A percentile compares a stretch with the other conserved stretches of the same genome.
Evolutionary conservation across 2,797 vertebrate genomes (phyloP).

Genomic region (Rhinella marina): DNA sequence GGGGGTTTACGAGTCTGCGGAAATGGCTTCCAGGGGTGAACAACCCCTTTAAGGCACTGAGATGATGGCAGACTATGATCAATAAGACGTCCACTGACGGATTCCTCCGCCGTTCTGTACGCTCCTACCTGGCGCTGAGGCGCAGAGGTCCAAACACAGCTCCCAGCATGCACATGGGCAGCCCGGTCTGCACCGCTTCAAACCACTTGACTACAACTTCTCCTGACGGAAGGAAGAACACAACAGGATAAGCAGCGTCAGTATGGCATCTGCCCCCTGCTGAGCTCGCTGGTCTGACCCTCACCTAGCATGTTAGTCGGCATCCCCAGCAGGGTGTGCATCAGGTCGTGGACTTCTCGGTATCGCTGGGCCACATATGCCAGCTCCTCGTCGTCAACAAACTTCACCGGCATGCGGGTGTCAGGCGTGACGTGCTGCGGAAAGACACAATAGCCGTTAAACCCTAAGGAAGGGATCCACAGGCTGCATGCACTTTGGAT

Average conservation of each 20-base stretch:
- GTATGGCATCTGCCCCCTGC: neutral
- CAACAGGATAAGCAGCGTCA: neutral
- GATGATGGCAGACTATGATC: neutral
- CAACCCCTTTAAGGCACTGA: too few species aligned
- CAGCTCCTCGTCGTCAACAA: slow-evolving; percentile 91
- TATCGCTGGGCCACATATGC: slow-evolving; percentile 95
- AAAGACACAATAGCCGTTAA: neutral
- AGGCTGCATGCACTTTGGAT: neutral
- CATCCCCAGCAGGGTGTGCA: slow-evolving; percentile 95
- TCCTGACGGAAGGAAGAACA: slow-evolving; percentile 72
- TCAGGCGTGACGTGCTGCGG: slow-evolving; percentile 91
- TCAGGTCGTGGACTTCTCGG: slow-evolving; percentile 91
- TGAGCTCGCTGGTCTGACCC: slow-evolving; percentile 41
- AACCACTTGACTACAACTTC: slow-evolving; percentile 97
- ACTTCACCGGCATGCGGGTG: slow-evolving; percentile 86
- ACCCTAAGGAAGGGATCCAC: neutral
- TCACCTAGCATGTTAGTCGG: slow-evolving; percentile 96
- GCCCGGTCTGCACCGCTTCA: slow-evolving; percentile 89
- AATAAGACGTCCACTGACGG: neutral
- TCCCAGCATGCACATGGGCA: slow-evolving; percentile 95
- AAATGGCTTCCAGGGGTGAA: too few species aligned
- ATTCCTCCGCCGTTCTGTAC: neutral
- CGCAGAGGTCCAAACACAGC: slow-evolving; percentile 85
- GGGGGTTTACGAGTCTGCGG: too few species aligned
- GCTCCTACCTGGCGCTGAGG: slow-evolving; percentile 81